These are phyloP conservation scores for Philonicus albiceps DNA, from an alignment of 2,888 invertebrate species.

Conservation along the genomic window DNA sequence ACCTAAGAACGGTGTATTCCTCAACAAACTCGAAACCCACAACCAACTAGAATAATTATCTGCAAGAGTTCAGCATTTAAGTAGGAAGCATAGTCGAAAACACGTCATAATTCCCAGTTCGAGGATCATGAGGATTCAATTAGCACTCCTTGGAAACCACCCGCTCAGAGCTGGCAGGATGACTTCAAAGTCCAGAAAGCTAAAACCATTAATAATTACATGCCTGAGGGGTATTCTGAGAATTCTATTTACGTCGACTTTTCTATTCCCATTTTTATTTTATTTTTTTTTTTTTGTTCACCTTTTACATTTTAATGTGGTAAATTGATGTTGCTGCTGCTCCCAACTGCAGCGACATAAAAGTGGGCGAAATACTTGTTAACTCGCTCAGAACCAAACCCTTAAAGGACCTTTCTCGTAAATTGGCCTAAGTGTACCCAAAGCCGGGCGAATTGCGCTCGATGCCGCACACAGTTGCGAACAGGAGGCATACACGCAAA, in stretches of 20 bases:
- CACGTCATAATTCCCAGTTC: background rate
- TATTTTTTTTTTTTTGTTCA: background rate
- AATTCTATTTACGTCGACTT: background rate
- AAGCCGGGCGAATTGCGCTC: slow-evolving; percentile 10
- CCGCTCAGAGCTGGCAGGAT: background rate
- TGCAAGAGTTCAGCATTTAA: background rate
- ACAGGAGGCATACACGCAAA: slow-evolving; percentile 10
- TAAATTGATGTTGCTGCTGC: slow-evolving; percentile 3
- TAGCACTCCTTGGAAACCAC: background rate
- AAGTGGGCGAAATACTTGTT: slow-evolving; percentile 2
- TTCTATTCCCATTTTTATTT: background rate
- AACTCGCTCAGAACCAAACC: slow-evolving; percentile 1
- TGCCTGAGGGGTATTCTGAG: background rate
- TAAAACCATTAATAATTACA: background rate
- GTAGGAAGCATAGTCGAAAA: background rate
- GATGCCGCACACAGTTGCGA: background rate
- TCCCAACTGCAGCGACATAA: slow-evolving; percentile 26
- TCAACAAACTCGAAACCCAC: background rate
- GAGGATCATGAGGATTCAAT: background rate
- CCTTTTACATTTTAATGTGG: slow-evolving; percentile 8
- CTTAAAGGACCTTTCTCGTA: background rate
- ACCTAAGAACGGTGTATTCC: background rate
- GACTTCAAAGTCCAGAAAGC: background rate
- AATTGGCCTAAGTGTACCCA: background rate
- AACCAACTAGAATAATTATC: background rate